Evolutionary conservation across 2,797 vertebrate species (phyloP).

Genomic region (Siniperca undulata): DNA sequence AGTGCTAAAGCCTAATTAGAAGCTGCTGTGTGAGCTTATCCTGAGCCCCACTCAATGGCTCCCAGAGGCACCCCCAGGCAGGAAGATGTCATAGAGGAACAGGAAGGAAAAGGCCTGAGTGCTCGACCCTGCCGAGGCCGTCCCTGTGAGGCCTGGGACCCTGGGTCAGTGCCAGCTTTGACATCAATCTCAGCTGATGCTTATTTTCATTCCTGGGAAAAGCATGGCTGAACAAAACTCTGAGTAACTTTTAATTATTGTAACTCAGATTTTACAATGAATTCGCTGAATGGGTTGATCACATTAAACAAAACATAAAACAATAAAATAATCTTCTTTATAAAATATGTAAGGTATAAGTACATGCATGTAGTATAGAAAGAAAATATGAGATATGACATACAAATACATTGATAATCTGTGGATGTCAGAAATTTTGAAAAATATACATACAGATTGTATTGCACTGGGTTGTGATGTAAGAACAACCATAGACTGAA

Average conservation of each 20-base stretch:
- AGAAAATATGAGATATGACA: not conserved
- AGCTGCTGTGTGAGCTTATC: conserved; percentile 71
- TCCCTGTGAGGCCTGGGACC: conserved; percentile 83
- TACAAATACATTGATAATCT: not conserved
- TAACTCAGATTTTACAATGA: not conserved
- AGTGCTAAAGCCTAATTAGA: conserved; percentile 69
- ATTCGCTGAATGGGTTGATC: not conserved
- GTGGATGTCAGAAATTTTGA: not conserved
- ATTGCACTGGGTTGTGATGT: not conserved
- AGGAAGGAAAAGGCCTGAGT: conserved; percentile 93
- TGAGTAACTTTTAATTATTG: not conserved
- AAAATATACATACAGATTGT: not conserved
- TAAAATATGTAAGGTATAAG: not conserved
- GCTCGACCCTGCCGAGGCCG: conserved; percentile 86
- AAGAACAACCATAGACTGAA: not conserved
- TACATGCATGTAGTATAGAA: not conserved
- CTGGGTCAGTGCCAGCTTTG: conserved; percentile 88
- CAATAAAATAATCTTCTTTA: not conserved
- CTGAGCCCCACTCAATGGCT: conserved; percentile 71
- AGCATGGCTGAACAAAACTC: conserved; percentile 5
- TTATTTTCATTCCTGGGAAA: conserved; percentile 63
- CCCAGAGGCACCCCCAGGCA: conserved; percentile 81
- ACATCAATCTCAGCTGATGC: conserved; percentile 82
- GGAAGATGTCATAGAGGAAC: conserved; percentile 93
- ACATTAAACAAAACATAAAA: not conserved